A percentile compares a stretch with the other conserved stretches of the same genome.
phyloP scores from a whole-genome alignment of 1,140 invertebrate species.

The Drosophila trapezifrons region DNA sequence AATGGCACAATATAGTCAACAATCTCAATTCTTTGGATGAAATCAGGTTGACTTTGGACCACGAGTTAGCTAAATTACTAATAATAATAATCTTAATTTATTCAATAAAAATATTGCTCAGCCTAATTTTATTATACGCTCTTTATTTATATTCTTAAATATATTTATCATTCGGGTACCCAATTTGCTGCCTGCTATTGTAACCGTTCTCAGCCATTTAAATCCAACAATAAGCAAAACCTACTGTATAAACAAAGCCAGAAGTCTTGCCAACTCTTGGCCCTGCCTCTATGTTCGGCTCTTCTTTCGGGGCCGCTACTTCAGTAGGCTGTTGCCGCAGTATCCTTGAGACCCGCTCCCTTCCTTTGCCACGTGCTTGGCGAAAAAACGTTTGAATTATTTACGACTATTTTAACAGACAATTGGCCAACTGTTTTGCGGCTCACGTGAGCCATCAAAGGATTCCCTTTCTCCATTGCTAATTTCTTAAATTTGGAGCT shows the following conservation, averaged over 20 bases:
- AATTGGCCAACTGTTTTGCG: constrained; percentile 52
- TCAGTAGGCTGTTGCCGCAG: constrained; percentile 56
- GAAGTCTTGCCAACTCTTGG: constrained; percentile 43
- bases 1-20: no score
- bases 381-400: constrained; percentile 59
- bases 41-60: no score
- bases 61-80: no score
- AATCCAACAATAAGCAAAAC: constrained; percentile 35
- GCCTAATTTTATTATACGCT: neutral
- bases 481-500: constrained; percentile 41
- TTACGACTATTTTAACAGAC: constrained; percentile 73
- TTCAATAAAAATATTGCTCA: neutral
- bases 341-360: constrained; percentile 47
- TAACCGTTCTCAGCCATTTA: constrained; percentile 25
- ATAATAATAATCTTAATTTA: neutral
- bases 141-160: neutral
- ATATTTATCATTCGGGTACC: neutral
- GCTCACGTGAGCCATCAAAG: constrained; percentile 52
- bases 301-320: constrained; percentile 7
- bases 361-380: constrained; percentile 30
- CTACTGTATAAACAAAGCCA: constrained; percentile 36
- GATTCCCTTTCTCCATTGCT: neutral
- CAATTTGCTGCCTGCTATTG: constrained; percentile 8
- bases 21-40: no score
- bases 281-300: constrained; percentile 1